These are phyloP conservation scores for Ganaspis sp. DNA, from an alignment of 1,140 invertebrate genomes.

Conservation along the genomic window DNA sequence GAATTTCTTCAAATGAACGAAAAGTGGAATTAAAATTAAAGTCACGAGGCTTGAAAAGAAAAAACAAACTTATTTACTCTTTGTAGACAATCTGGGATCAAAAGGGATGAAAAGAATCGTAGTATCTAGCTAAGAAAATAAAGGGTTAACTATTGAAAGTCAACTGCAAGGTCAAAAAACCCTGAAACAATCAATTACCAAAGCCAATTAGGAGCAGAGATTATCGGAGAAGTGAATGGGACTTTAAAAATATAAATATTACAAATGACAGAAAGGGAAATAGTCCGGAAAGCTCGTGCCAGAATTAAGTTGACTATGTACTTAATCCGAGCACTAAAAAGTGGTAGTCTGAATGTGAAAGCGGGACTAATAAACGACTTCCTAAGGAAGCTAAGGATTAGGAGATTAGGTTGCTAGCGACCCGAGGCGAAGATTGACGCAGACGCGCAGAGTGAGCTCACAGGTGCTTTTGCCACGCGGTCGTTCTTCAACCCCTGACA, in stretches of 20 bases:
- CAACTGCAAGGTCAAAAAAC: background rate
- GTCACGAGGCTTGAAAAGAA: too few species aligned
- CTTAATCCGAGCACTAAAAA: conserved; percentile 18
- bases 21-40: too few species aligned
- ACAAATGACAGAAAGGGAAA: conserved; percentile 24
- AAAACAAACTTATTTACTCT: too few species aligned
- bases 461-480: conserved; percentile 22
- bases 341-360: conserved; percentile 29
- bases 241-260: background rate
- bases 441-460: conserved; percentile 8
- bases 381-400: conserved; percentile 71
- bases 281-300: conserved; percentile 23
- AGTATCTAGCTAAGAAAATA: background rate
- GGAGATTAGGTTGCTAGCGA: conserved; percentile 61
- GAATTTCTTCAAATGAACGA: too few species aligned
- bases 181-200: background rate
- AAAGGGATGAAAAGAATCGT: background rate
- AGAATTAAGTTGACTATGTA: background rate
- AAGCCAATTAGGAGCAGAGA: background rate
- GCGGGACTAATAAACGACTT: conserved; percentile 70
- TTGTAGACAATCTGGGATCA: too few species aligned
- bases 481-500: conserved; percentile 24
- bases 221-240: background rate
- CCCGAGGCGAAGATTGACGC: background rate
- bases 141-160: too few species aligned